Percentiles rank a stretch among this genome's conserved stretches.
phyloP scores from a whole-genome alignment of 30 jellyfish, hydroid and myxozoan genomes.

The Euphysa ruthae region DNA sequence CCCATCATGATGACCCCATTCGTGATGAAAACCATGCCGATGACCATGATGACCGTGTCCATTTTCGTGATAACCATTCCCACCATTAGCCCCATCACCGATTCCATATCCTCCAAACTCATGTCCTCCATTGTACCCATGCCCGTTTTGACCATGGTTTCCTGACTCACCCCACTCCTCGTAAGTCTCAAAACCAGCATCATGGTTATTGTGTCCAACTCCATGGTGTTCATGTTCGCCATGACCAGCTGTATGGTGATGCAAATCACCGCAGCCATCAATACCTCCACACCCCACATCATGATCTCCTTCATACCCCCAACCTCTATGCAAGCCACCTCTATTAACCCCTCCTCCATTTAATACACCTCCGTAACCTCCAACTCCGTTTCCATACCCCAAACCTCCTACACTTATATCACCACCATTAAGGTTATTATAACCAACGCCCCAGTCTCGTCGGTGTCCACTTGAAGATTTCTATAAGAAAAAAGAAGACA shows the following conservation, averaged over 20 bases:
- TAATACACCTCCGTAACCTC: constrained; percentile 20
- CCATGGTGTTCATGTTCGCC: constrained; percentile 88
- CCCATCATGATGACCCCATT: constrained; percentile 89
- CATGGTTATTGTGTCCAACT: constrained; percentile 50
- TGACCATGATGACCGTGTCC: constrained; percentile 98
- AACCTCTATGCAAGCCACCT: constrained; percentile 7
- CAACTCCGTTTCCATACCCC: too few relatives aligned
- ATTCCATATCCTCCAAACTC: constrained; percentile 65
- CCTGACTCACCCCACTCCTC: constrained; percentile 89
- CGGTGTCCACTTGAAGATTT: neutral
- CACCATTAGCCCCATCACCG: constrained; percentile 53
- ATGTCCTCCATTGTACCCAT: constrained; percentile 61
- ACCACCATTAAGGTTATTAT: too few relatives aligned
- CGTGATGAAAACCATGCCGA: constrained; percentile 95
- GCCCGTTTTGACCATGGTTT: constrained; percentile 68
- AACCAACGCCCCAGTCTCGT: neutral
- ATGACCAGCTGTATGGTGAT: constrained; percentile 75
- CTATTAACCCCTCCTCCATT: constrained; percentile 16
- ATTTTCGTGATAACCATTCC: constrained; percentile 24
- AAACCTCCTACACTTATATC: too few relatives aligned
- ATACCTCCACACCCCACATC: constrained; percentile 33
- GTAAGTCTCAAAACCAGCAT: constrained; percentile 66
- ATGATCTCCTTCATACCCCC: neutral
- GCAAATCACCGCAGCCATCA: neutral
- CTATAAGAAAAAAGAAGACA: neutral